Evolutionary conservation across 1,140 invertebrate species (phyloP).

Genomic region (Cyrtorhinus lividipennis): DNA sequence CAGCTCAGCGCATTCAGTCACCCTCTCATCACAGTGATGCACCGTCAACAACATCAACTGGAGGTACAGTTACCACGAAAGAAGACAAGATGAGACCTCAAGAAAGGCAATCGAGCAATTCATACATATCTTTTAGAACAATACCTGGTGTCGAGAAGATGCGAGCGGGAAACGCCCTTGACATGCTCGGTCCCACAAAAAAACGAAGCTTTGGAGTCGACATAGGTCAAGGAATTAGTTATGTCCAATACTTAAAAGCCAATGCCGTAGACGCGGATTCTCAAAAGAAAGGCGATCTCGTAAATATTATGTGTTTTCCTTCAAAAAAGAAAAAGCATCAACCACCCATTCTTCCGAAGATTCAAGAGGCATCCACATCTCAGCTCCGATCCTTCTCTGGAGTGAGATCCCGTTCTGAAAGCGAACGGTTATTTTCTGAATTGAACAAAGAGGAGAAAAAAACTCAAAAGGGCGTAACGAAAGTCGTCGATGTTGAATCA

Average conservation of each 20-base stretch:
- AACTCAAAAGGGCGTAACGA: neutral
- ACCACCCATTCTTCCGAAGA: neutral
- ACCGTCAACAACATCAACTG: too few species aligned
- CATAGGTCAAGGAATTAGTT: neutral
- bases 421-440: neutral
- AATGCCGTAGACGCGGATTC: neutral
- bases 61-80: too few species aligned
- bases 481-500: neutral
- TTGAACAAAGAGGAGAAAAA: neutral
- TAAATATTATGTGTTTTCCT: neutral
- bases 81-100: too few species aligned
- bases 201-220: neutral
- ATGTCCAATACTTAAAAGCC: neutral
- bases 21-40: too few species aligned
- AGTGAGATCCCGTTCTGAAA: neutral
- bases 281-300: neutral
- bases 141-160: neutral
- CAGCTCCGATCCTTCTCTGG: neutral
- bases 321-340: neutral
- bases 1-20: too few species aligned
- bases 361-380: neutral
- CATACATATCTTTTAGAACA: too few species aligned
- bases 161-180: neutral
- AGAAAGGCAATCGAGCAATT: too few species aligned
- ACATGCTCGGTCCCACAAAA: neutral